Evolutionary conservation across 2,797 vertebrate genomes (phyloP), one percentile per base, ranked within the genome.

Genomic region (Todus mexicanus): DNA sequence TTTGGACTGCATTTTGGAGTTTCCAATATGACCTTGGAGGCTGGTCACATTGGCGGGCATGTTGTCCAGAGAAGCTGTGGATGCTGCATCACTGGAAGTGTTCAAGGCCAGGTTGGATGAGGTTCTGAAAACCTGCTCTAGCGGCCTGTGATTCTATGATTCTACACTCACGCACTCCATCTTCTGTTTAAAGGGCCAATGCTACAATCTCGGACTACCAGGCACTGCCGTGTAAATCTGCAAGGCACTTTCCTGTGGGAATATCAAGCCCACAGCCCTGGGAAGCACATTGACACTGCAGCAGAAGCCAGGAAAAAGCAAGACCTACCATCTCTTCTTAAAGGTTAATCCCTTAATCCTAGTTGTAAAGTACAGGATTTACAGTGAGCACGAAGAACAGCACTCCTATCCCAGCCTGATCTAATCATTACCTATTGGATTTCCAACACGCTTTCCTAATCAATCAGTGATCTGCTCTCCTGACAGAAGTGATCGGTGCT

Each of bases 321-420:
- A 78, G 94, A 90, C 65, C 94, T 92, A 83, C 92, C 79, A 54
- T 57, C 37, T 87, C 68, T 74, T 89, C 86, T 94, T 79, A 91
- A 92, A 96, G 93, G 95, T 94, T 94, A 97, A 97, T 94, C 95
- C 88, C 87, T 90, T 96, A 95, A 96, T 96, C 86, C 95, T 94
- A 85, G 80, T 71, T 87, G 90, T 92, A 96, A 97, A 96, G 81
- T 43, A 81, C 7, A 87, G 94, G 97, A 96, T 94, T 95, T 94
- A 93, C 84, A 91, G 84, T 19, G 54, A 91, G 85, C 77, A 93
- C 23, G 78, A 94, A 83, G 85, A 93, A 95, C 84, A 79, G 33
- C 82, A 73, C 72, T 93, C 56, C 82, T 94, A 81, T 89, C 77
- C 64, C 53, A 29, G 79, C 69, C 94, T 92, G 94, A 91, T 87